A percentile compares a stretch with the other conserved stretches of the same genome.
Conservation (phyloP, 2,797 vertebrate species). For the Enteromius afrohamiltoni region DNA sequence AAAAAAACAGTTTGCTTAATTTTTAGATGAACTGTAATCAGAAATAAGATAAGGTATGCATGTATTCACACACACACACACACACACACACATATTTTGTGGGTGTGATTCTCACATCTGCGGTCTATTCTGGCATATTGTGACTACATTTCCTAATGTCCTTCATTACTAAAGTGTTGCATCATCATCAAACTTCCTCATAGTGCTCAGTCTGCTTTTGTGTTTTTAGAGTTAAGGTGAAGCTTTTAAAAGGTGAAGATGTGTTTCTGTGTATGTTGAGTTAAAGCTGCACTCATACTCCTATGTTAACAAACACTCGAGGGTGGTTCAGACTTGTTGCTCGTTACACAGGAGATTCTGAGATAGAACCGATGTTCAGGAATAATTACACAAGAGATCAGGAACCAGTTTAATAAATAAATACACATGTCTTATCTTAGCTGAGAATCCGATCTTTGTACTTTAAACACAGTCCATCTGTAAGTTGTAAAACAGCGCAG, state of each 20-base stretch:
- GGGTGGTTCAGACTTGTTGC: background rate
- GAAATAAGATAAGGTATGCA: background rate
- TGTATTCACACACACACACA: background rate
- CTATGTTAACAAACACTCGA: background rate
- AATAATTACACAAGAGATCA: too few species aligned
- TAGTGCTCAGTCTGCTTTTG: background rate
- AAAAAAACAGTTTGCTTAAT: too few species aligned
- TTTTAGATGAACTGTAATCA: background rate
- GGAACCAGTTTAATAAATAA: background rate
- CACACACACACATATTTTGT: background rate
- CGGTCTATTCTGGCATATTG: background rate
- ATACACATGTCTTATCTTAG: background rate
- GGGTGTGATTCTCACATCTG: background rate
- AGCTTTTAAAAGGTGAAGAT: background rate
- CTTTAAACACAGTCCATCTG: constrained; percentile 17
- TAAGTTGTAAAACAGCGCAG: background rate
- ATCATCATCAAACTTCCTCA: constrained; percentile 8
- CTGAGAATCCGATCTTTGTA: background rate
- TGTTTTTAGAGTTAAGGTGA: background rate
- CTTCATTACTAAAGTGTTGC: constrained; percentile 8
- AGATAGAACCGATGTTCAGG: too few species aligned
- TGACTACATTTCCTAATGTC: background rate
- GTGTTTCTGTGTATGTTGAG: background rate
- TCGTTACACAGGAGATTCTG: background rate
- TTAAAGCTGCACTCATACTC: background rate